Evolutionary conservation across 2,888 invertebrate genomes (phyloP).

Genomic region (Drosophila recens): DNA sequence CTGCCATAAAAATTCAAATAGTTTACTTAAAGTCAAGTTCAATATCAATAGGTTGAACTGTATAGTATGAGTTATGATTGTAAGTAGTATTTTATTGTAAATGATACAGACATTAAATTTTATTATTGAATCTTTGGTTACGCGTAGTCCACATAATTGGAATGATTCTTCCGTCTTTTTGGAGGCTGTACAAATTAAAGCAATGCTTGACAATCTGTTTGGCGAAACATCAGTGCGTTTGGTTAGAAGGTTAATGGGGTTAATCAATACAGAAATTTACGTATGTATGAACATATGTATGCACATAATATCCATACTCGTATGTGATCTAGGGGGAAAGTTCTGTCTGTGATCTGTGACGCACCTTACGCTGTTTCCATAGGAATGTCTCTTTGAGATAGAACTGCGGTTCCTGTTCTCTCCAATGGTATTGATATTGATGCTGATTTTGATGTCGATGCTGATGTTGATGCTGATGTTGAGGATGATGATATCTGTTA

Average conservation of each 20-base stretch:
- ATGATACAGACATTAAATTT: neutral
- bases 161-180: constrained; percentile 13
- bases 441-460: constrained; percentile 9
- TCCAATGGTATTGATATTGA: constrained; percentile 64
- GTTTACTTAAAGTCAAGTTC: neutral
- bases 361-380: constrained; percentile 71
- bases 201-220: constrained; percentile 52
- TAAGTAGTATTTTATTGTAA: constrained; percentile 2
- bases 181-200: constrained; percentile 34
- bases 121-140: constrained; percentile 4
- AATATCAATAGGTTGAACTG: neutral
- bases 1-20: neutral
- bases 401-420: constrained; percentile 48
- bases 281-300: neutral
- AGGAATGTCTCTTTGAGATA: constrained; percentile 46
- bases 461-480: no score
- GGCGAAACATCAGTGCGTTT: constrained; percentile 53
- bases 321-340: constrained; percentile 7
- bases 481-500: constrained; percentile 47
- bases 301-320: constrained; percentile 3
- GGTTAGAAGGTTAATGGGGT: constrained; percentile 65
- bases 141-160: neutral
- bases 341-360: constrained; percentile 23
- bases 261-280: constrained; percentile 53
- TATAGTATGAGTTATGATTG: neutral